These are phyloP conservation scores for Netelia melanura DNA, from an alignment of 2,888 invertebrate species.

Conservation along the genomic window DNA sequence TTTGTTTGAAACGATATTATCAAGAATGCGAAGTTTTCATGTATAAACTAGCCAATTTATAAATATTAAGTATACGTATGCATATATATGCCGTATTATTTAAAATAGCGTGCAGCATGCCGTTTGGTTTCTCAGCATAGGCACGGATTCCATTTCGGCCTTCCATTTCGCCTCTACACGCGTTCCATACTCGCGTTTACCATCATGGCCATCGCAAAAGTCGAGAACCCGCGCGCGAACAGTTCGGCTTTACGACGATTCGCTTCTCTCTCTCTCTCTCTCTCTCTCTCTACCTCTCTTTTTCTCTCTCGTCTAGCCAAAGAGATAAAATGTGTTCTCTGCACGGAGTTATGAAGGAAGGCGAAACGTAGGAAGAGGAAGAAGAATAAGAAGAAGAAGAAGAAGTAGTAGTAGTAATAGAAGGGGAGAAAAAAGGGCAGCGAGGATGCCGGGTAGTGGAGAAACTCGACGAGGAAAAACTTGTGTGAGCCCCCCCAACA, in stretches of 20 bases:
- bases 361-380: constrained; percentile 30
- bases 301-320: constrained; percentile 31
- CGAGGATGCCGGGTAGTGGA: background rate
- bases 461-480: background rate
- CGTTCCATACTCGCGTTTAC: constrained; percentile 1
- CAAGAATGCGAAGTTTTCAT: too few relatives aligned
- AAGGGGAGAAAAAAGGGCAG: constrained; percentile 16
- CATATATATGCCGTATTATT: background rate
- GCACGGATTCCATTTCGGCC: constrained; percentile 13
- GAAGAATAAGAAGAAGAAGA: constrained; percentile 2
- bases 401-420: constrained; percentile 1
- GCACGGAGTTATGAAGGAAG: constrained; percentile 58
- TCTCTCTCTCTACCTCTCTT: background rate
- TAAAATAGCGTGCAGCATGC: background rate
- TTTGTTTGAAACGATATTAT: too few relatives aligned
- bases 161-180: background rate
- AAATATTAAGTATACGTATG: background rate
- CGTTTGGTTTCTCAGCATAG: background rate
- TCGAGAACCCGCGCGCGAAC: constrained; percentile 4
- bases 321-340: constrained; percentile 52
- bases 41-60: too few relatives aligned
- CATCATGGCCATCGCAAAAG: constrained; percentile 33
- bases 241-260: constrained; percentile 61
- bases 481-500: background rate
- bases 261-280: constrained; percentile 20